These are phyloP conservation scores for Caenorhabditis sp. DNA, from an alignment of 2,888 invertebrate genomes.

Conservation along the genomic window DNA sequence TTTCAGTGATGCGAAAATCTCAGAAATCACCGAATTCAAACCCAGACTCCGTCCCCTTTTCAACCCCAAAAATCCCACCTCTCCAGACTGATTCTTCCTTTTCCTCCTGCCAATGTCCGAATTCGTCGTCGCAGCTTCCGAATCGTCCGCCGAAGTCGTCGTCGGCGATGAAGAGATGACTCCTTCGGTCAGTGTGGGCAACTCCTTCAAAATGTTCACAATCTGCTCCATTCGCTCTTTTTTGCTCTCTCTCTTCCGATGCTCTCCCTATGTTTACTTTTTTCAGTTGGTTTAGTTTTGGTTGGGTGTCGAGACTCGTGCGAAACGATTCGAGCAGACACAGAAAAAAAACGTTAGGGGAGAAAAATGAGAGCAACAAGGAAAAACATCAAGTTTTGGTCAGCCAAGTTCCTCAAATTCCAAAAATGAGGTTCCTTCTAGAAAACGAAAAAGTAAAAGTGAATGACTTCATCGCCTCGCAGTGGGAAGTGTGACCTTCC, in stretches of 20 bases:
- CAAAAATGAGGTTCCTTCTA: neutral
- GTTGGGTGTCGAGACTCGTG: constrained; percentile 33
- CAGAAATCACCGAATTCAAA: no score
- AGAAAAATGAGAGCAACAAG: neutral
- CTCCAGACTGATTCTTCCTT: constrained; percentile 19
- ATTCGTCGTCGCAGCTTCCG: constrained; percentile 4
- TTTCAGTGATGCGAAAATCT: no score
- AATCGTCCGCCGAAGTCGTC: constrained; percentile 28
- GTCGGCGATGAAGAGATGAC: constrained; percentile 42
- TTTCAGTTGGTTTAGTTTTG: constrained; percentile 44
- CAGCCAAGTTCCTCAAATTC: neutral
- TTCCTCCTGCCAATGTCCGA: neutral
- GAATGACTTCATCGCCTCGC: constrained; percentile 4
- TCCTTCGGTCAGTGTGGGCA: constrained; percentile 66
- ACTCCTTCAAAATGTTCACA: constrained; percentile 68
- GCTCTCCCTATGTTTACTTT: constrained; percentile 56
- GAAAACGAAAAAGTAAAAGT: neutral
- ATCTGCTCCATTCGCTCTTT: constrained; percentile 63
- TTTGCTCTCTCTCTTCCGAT: constrained; percentile 12
- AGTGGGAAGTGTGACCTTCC: constrained; percentile 4
- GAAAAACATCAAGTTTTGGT: neutral
- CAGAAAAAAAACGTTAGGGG: constrained; percentile 9
- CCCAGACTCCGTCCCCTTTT: no score
- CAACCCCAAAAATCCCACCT: constrained; percentile 3
- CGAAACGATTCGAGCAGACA: constrained; percentile 55